Evolutionary conservation across 2,113 vertebrate genomes (phyloP), one percentile per base, ranked within the genome.

Genomic region (Smithornis capensis): DNA sequence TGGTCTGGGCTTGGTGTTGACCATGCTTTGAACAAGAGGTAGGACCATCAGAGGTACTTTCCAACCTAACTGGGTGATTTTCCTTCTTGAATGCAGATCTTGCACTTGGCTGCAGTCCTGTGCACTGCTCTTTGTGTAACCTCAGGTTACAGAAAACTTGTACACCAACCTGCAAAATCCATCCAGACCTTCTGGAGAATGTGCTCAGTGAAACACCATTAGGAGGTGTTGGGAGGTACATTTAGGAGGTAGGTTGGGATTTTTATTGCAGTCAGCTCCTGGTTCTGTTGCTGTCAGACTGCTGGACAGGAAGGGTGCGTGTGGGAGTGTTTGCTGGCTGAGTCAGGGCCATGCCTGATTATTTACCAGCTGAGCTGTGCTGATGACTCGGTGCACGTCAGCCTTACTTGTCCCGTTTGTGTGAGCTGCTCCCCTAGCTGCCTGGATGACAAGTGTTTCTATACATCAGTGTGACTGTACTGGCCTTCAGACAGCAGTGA

Each of bases 351-450:
- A 0, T 47, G 62, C 68, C 68, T 28, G 35, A 2, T 52, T 47
- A 27, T 52, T 83, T 47, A 49, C 62, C 38, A 8, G 62, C 50
- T 5, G 2, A 50, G 52, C 21, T 5, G 0, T 0, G 0, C 57
- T 7, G 0, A 25, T 42, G 29, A 19, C 49, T 19, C 3, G 5
- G 14, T 0, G 0, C 40, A 6, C 0, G 2, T 68, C 49, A 44
- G 22, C 14, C n/a, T 38, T 8, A 8, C 13, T 25, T 53, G 15
- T 47, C n/a, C 23, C 45, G 1, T 59, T 27, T 0, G 0, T 55
- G 49, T 42, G 42, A 67, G 44, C 35, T 18, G 28, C 38, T 82
- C 15, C 38, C 15, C 23, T 5, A 7, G 11, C 64, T 35, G 33
- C 56, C 29, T 27, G 52, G 3, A 12, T 27, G 55, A 31, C 19